Conservation (phyloP, 1,140 invertebrate species). For the Scaptomyza montana region DNA sequence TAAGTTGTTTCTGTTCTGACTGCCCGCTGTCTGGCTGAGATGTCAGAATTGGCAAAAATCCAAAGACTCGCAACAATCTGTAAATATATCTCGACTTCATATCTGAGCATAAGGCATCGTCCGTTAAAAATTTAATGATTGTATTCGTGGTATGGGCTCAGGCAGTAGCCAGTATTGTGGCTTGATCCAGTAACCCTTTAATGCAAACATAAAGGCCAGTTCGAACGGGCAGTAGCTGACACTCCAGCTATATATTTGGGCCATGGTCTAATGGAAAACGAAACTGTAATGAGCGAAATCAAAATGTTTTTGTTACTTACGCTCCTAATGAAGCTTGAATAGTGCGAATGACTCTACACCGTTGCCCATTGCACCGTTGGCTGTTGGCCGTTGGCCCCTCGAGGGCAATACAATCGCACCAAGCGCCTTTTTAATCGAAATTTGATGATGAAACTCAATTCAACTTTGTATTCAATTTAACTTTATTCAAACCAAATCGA, state of each 20-base stretch:
- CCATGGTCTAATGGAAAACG: constrained; percentile 59
- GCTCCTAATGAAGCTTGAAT: constrained; percentile 81
- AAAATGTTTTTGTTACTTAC: constrained; percentile 82
- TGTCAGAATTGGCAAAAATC: constrained; percentile 51
- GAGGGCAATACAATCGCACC: constrained; percentile 45
- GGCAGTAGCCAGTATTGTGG: constrained; percentile 42
- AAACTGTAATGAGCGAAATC: constrained; percentile 82
- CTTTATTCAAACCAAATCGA: constrained; percentile 26
- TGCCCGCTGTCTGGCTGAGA: constrained; percentile 14
- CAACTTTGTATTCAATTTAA: constrained; percentile 21
- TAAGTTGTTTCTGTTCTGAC: constrained; percentile 19
- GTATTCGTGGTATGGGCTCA: constrained; percentile 26
- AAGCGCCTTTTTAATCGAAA: constrained; percentile 80
- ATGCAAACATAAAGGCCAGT: constrained; percentile 44
- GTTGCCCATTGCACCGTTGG: constrained; percentile 26
- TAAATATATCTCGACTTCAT: constrained; percentile 53
- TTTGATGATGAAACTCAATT: constrained; percentile 77
- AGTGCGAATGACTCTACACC: constrained; percentile 76
- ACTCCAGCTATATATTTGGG: constrained; percentile 34
- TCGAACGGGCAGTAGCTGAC: constrained; percentile 35
- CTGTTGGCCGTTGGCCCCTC: constrained; percentile 42
- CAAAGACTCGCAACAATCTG: constrained; percentile 55
- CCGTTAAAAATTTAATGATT: constrained; percentile 77
- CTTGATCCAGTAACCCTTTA: constrained; percentile 80
- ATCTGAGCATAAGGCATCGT: constrained; percentile 44